Base-by-base conservation (phyloP, 2,888 invertebrate species). In the Caenorhabditis sp. region DNA sequence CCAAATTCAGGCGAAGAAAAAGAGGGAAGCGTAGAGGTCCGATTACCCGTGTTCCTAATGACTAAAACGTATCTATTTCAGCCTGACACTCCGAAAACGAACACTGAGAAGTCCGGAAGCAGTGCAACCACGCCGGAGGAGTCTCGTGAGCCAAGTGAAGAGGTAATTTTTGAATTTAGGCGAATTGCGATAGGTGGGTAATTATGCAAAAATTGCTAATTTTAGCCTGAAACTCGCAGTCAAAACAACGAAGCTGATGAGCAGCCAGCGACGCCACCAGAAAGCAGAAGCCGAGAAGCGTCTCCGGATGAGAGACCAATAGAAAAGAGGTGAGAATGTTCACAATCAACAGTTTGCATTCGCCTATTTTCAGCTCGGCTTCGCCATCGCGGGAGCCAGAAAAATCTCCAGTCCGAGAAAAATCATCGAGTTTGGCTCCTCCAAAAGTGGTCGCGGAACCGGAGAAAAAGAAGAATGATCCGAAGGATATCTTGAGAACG, bases 401-500 rank as follows among this genome's bases (percentile, higher is more conserved):
- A 8, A 65, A 45, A 11, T 41, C 48, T 50, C 66, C 56, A 24
- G 30, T 17, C 3, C 22, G 20, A 27, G 39, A 48, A 15, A 26
- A n/a, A 26, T 32, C 59, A 8, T 35, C 45, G 3, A 22, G 4
- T 0, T 13, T 11, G 7, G 8, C 53, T 27, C 2, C 35, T 11
- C 45, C 17, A 43, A 20, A 39, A 26, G 43, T 32, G 24, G 45
- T 7, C 2, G 48, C 59, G 27, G 59, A 56, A 20, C 59, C 55
- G n/a, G 68, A 65, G n/a, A 59, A 70, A 32, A 65, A 68, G 43
- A 78, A 79, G 50, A 70, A 81, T 48, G 79, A 79, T 13, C 63
- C 76, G 22, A 63, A 68, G 22, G 80, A 82, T 73, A 41, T 83
- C 27, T 61, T 84, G 30, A 55, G 85, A 48, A 82, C 79, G 9